Percentiles rank a stretch among this genome's conserved stretches.
These are phyloP conservation scores for Anaspis maculata DNA, from an alignment of 2,888 invertebrate species.

Conservation along the genomic window DNA sequence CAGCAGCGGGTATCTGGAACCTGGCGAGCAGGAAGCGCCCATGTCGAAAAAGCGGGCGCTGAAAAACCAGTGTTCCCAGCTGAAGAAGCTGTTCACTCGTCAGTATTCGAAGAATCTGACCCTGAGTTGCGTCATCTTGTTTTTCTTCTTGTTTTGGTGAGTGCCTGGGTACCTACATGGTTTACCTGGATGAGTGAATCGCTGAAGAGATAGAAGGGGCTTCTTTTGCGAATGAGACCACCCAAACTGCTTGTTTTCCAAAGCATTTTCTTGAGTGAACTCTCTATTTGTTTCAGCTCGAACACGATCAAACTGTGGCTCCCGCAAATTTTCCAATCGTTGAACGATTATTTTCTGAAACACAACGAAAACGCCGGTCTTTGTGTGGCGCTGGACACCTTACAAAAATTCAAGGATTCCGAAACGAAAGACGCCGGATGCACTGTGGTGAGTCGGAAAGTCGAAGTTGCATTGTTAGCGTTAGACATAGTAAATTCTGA, in stretches of 20 bases:
- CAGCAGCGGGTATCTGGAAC: slow-evolving; percentile 20
- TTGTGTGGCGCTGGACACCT: slow-evolving; percentile 45
- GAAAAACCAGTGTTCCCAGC: slow-evolving; percentile 51
- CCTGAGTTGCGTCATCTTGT: slow-evolving; percentile 48
- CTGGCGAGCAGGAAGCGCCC: slow-evolving; percentile 33
- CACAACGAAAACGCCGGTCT: slow-evolving; percentile 28
- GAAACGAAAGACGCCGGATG: neutral
- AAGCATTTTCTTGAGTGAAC: neutral
- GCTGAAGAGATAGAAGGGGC: too few species aligned
- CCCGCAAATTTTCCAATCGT: slow-evolving; percentile 72
- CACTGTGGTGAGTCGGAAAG: slow-evolving; percentile 9
- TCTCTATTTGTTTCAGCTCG: neutral
- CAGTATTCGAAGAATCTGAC: slow-evolving; percentile 53
- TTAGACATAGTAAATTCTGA: too few species aligned
- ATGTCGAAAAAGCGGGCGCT: slow-evolving; percentile 42
- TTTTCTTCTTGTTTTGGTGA: slow-evolving; percentile 14
- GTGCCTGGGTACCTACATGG: too few species aligned
- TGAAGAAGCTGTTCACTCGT: slow-evolving; percentile 54
- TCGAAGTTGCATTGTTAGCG: too few species aligned
- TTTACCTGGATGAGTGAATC: too few species aligned
- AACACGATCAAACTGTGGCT: slow-evolving; percentile 81
- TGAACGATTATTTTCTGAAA: slow-evolving; percentile 35
- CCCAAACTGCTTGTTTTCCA: too few species aligned
- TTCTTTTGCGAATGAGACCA: too few species aligned
- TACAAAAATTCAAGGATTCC: too few species aligned